A percentile compares a stretch with the other conserved stretches of the same genome.
These are phyloP conservation scores for Syngnathoides biaculeatus DNA, from an alignment of 2,113 vertebrate species.

Conservation along the genomic window DNA sequence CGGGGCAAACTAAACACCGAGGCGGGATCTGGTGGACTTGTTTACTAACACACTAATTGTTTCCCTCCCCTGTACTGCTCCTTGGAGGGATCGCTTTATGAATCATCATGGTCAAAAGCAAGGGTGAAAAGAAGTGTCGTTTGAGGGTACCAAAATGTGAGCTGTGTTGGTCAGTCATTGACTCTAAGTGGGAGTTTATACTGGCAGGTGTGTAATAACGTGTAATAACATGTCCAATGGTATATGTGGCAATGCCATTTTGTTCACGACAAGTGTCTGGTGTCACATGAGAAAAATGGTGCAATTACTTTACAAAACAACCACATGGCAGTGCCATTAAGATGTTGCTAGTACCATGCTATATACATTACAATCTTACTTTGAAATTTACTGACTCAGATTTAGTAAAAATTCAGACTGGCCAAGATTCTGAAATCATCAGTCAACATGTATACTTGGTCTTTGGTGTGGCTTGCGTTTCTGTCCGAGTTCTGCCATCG, in stretches of 20 bases:
- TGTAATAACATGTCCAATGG: background rate
- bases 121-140: conserved; percentile 30
- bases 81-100: conserved; percentile 42
- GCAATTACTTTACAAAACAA: too few species aligned
- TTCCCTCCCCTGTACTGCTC: conserved; percentile 44
- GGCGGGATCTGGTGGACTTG: conserved; percentile 57
- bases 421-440: too few species aligned
- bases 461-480: too few species aligned
- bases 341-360: too few species aligned
- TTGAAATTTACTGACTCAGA: too few species aligned
- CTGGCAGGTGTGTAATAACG: conserved; percentile 31
- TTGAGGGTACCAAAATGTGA: conserved; percentile 21
- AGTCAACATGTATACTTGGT: too few species aligned
- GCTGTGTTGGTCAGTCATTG: conserved; percentile 19
- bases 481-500: too few species aligned
- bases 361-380: too few species aligned
- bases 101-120: conserved; percentile 34
- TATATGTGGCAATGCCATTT: conserved; percentile 31
- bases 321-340: too few species aligned
- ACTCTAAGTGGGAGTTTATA: conserved; percentile 1
- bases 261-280: background rate
- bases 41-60: conserved; percentile 68
- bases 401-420: too few species aligned
- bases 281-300: too few species aligned
- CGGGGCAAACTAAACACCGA: conserved; percentile 42